phyloP scores from a whole-genome alignment of 2,113 vertebrate genomes.

The Ctenomys sociabilis region DNA sequence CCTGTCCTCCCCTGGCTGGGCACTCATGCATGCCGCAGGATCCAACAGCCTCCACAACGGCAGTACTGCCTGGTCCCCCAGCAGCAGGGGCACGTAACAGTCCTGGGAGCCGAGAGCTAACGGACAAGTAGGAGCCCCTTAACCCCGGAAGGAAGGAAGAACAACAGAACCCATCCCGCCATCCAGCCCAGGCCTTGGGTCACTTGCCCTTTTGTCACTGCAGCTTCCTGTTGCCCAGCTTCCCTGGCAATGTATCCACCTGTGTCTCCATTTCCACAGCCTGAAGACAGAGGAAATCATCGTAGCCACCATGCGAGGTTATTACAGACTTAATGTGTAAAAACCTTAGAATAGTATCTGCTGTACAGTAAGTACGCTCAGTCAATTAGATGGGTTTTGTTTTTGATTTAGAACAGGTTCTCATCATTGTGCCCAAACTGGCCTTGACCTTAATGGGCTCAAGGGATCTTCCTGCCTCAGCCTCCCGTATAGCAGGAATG shows the following conservation, averaged over 20 bases:
- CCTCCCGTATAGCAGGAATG: not conserved
- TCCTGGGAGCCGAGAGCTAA: not conserved
- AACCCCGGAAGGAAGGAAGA: not conserved
- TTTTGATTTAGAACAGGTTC: not conserved
- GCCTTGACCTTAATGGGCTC: not conserved
- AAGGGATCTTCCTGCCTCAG: not conserved
- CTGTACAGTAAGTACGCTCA: not conserved
- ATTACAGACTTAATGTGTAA: not conserved
- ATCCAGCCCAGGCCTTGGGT: not conserved
- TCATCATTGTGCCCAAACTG: not conserved
- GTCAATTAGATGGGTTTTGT: not conserved
- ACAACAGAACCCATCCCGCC: not conserved
- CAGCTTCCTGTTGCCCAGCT: not conserved
- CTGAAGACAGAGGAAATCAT: not conserved
- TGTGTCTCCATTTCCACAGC: not conserved
- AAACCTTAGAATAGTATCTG: not conserved
- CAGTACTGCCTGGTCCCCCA: not conserved
- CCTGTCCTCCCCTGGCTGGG: not conserved
- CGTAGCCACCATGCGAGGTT: too few species aligned
- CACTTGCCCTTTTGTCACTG: not conserved
- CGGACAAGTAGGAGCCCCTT: not conserved
- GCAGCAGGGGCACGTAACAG: not conserved
- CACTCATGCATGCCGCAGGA: not conserved
- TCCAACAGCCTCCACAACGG: not conserved
- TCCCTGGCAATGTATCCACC: not conserved